Evolutionary conservation across 2,113 vertebrate species (phyloP), one percentile per base, ranked within the genome.

Genomic region (Panthera leo): DNA sequence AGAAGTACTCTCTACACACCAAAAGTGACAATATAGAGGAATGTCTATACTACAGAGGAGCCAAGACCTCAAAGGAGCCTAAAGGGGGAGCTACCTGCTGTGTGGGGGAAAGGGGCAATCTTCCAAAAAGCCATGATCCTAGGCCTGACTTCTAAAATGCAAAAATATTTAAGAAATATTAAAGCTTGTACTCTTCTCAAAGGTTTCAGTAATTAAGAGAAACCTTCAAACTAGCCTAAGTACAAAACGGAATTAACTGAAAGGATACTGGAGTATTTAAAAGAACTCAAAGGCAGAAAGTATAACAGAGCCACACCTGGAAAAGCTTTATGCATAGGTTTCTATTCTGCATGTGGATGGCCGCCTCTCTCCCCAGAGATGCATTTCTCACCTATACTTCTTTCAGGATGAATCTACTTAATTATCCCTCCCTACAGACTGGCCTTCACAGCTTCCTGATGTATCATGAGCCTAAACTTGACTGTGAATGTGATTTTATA

Each of bases 131-230:
- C n/a, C 39, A 83, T 1, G 31, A 89, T 87, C 53, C 53, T 18
- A 15, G 29, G 58, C 45, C 6, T 63, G 31, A 83, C 31, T 19
- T 83, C 61, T 80, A 85, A 96, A 87, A 75, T 68, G 80, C 34
- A 91, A 93, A 53, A 31, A 29, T 89, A 89, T 68, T 68, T 80
- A 45, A 73, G n/a, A 65, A 65, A 71, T 21, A 21, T 23, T 71
- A 85, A 42, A 65, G 21, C 45, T 89, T 94, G 13, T 23, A 58
- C 75, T 89, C 12, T 85, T 61, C 79, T 94, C 79, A 96, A 95
- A 85, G 48, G 7, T 80, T 83, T 3, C 45, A 53, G 63, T 65
- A 95, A 93, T 31, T 58, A 91, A 75, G 18, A 80, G 55, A 95
- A 82, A 94, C 23, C 12, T 89, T 76, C 45, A 75, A 95, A 67